Conservation (phyloP, 30 jellyfish, hydroid and myxozoan species). For the Hydractinia echinata region DNA sequence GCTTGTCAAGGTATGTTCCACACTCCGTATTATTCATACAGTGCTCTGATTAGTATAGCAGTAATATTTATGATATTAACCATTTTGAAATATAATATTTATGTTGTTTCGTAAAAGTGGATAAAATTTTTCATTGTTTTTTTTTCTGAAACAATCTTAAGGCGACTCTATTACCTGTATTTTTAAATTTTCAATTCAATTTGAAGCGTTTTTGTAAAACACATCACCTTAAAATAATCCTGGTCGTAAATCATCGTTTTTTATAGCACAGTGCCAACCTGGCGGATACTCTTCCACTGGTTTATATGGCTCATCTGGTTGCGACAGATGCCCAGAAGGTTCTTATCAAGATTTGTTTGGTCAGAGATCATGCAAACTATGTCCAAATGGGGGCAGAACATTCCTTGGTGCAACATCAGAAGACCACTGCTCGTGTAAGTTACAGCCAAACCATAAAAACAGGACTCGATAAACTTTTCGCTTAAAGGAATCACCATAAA, state of each 20-base stretch:
- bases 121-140: background rate
- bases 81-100: background rate
- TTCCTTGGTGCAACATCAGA: slow-evolving; percentile 27
- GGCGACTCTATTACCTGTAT: no score
- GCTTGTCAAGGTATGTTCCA: slow-evolving; percentile 54
- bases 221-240: no score
- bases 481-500: no score
- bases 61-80: no score
- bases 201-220: no score
- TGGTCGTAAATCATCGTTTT: no score
- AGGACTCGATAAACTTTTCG: no score
- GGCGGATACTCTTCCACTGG: slow-evolving; percentile 77
- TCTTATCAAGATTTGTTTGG: slow-evolving; percentile 72
- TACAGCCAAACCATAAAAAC: background rate
- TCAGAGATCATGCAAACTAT: slow-evolving; percentile 43
- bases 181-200: no score
- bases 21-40: no score
- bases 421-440: slow-evolving; percentile 53
- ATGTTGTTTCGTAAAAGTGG: no score
- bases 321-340: slow-evolving; percentile 75
- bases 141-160: background rate
- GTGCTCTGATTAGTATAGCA: no score
- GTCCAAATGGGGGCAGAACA: slow-evolving; percentile 66
- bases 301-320: slow-evolving; percentile 42
- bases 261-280: slow-evolving; percentile 55